Conservation (phyloP, 2,888 invertebrate genomes). For the Monochamus alternatus region DNA sequence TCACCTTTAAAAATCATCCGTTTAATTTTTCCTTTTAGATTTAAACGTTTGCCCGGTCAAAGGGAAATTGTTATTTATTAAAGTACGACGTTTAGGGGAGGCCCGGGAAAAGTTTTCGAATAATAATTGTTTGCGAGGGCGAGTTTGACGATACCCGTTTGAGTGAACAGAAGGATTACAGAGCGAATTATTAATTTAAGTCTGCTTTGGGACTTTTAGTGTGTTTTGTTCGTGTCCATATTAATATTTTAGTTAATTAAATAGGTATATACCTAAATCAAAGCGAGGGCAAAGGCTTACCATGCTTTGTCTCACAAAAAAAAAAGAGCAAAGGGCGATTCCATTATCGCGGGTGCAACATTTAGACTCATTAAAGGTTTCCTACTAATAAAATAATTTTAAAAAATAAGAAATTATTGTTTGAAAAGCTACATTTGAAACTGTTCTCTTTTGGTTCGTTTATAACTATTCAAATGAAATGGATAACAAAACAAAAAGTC, state of each 20-base stretch:
- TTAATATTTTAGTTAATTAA: constrained; percentile 1
- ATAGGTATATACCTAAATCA: not conserved
- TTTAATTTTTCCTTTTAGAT: constrained; percentile 27
- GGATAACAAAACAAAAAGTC: too few relatives aligned
- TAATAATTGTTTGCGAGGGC: constrained; percentile 15
- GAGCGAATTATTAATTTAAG: constrained; percentile 11
- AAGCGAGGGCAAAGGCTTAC: not conserved
- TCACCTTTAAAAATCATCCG: constrained; percentile 34
- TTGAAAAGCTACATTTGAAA: too few relatives aligned
- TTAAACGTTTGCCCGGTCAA: constrained; percentile 22
- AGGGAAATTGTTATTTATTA: constrained; percentile 26
- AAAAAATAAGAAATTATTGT: too few relatives aligned
- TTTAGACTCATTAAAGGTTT: too few relatives aligned
- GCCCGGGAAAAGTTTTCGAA: not conserved
- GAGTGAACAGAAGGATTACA: not conserved
- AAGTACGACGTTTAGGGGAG: constrained; percentile 9
- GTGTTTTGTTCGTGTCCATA: not conserved
- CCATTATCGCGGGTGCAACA: too few relatives aligned
- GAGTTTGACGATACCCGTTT: not conserved
- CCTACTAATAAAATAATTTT: too few relatives aligned
- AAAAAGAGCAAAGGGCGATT: too few relatives aligned
- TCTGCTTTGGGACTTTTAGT: not conserved
- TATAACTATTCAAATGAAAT: too few relatives aligned
- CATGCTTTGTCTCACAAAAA: too few relatives aligned
- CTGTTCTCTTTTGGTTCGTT: too few relatives aligned